Base-by-base conservation (phyloP, 2,888 invertebrate genomes). In the Urechis unicinctus region DNA sequence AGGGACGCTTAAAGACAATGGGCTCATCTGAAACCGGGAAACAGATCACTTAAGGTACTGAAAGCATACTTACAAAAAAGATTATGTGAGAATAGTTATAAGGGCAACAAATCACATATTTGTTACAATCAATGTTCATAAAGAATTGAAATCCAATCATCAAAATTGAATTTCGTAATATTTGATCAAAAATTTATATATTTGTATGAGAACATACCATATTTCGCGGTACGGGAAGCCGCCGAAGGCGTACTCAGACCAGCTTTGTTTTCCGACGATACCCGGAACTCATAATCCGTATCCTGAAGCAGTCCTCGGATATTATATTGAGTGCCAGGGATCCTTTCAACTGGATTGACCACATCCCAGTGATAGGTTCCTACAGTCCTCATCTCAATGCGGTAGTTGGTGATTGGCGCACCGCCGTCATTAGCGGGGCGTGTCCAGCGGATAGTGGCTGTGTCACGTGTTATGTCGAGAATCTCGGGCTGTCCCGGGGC, bases 191-290 rank as follows among this genome's bases (percentile, higher is more conserved):
- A n/a, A n/a, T n/a, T n/a, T n/a, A n/a, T n/a, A n/a, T n/a, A n/a
- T n/a, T n/a, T n/a, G n/a, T n/a, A n/a, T n/a, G n/a, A n/a, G n/a
- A n/a, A n/a, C 24, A 22, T 53, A 65, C 63, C 63, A 50, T 60
- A 60, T 55, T 62, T 64, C 44, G 55, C 57, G 6, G 62, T 56
- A 21, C 59, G 22, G 42, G 61, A 55, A 25, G 53, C 57, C 9
- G 46, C 6, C 30, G 62, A 63, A 6, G 89, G 87, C 65, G 89
- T 88, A 36, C 91, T 89, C 49, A 82, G 80, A 3, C 91, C 92
- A 52, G 89, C 85, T 17, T 88, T 86, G 78, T 93, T 93, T 64
- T 85, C 85, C 1, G 91, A 91, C 68, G 86, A 84, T 22, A 93
- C 85, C 61, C 91, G 83, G 83, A 92, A 91, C 81, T 87, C 84